Evolutionary conservation across 2,888 invertebrate species (phyloP).

Genomic region (Cinara cedri): DNA sequence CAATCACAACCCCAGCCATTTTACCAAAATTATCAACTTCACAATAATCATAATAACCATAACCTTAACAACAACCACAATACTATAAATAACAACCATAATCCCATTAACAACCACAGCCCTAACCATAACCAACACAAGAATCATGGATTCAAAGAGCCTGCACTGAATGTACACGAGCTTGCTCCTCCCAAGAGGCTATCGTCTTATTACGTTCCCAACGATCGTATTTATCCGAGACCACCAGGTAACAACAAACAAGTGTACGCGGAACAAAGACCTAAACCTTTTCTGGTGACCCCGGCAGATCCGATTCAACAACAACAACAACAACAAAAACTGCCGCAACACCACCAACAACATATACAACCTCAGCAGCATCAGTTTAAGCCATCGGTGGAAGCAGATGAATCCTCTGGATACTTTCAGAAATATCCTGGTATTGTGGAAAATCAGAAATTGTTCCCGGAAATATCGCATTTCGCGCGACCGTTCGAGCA

Average conservation of each 20-base stretch:
- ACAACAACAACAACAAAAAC: constrained; percentile 24
- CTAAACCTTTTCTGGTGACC: constrained; percentile 26
- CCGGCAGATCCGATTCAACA: constrained; percentile 25
- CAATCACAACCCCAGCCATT: constrained; percentile 61
- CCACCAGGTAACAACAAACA: constrained; percentile 40
- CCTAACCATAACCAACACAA: constrained; percentile 14
- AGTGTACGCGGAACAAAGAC: constrained; percentile 31
- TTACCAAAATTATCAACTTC: constrained; percentile 35
- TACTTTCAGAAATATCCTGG: constrained; percentile 47
- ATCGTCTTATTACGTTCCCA: constrained; percentile 19
- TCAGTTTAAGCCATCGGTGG: constrained; percentile 15
- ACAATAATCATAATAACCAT: not conserved
- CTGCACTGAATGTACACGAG: not conserved
- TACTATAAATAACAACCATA: not conserved
- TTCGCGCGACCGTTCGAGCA: constrained; percentile 60
- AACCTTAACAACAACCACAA: not conserved
- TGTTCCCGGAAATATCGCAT: constrained; percentile 60
- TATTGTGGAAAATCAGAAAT: constrained; percentile 58
- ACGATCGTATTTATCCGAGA: constrained; percentile 35
- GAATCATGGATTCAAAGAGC: constrained; percentile 28
- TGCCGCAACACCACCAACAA: constrained; percentile 58
- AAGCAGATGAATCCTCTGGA: not conserved
- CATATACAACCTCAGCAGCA: constrained; percentile 60
- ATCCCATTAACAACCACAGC: constrained; percentile 17
- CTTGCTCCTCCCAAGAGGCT: not conserved